phyloP scores from a whole-genome alignment of 2,797 vertebrate genomes.

The Botia almorhae region DNA sequence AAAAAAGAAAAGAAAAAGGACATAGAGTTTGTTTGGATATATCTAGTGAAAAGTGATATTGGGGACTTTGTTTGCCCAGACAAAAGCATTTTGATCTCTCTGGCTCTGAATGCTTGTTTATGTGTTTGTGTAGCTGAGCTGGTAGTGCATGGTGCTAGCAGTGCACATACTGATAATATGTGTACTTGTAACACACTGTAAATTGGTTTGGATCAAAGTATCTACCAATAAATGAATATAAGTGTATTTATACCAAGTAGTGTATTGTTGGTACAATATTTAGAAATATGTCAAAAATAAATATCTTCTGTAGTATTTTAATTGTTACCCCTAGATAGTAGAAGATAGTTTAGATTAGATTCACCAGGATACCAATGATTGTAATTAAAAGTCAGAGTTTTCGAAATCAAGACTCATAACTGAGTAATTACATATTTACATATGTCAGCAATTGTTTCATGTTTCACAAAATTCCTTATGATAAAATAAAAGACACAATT shows the following conservation, averaged over 20 bases:
- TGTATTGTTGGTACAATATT: not conserved
- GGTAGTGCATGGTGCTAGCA: not conserved
- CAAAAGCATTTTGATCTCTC: no score
- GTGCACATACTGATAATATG: not conserved
- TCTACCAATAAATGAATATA: not conserved
- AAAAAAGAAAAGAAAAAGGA: not conserved
- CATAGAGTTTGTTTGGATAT: no score
- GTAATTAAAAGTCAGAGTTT: no score
- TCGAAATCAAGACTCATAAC: no score
- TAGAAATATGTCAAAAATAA: not conserved
- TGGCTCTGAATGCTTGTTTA: not conserved
- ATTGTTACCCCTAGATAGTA: no score
- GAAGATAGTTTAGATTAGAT: no score
- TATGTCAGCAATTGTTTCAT: no score
- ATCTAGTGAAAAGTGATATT: not conserved
- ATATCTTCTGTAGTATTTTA: not conserved
- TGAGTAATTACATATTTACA: no score
- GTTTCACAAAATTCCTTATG: no score
- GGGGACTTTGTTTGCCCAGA: not conserved
- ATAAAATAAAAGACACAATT: no score
- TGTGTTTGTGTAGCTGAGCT: not conserved
- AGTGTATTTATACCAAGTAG: not conserved
- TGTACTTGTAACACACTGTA: not conserved
- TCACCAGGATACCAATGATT: no score
- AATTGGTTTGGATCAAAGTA: not conserved